Percentiles rank a stretch among this genome's conserved stretches.
These are phyloP conservation scores for Abramis brama DNA, from an alignment of 2,113 vertebrate species.

Conservation along the genomic window DNA sequence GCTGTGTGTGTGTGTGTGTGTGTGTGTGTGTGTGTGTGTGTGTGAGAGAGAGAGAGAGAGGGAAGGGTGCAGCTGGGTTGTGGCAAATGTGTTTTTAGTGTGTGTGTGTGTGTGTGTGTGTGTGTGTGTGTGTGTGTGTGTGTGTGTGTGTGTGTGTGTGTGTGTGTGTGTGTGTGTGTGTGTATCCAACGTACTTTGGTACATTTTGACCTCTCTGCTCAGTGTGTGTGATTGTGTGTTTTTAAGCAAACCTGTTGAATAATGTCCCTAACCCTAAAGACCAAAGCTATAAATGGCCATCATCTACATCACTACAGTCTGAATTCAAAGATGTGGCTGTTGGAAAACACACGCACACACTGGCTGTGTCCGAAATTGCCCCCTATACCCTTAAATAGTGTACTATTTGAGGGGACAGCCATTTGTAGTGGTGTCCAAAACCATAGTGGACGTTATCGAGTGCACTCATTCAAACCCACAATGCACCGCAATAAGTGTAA, in stretches of 20 bases:
- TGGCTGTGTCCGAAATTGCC: too few relatives aligned
- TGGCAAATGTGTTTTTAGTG: constrained; percentile 20
- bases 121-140: too few relatives aligned
- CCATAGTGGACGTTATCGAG: too few relatives aligned
- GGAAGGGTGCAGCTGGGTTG: constrained; percentile 35
- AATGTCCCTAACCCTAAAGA: constrained; percentile 4
- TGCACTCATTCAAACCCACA: too few relatives aligned
- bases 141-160: constrained; percentile 1
- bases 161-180: constrained; percentile 16
- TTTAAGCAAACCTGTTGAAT: constrained; percentile 35
- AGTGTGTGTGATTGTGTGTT: constrained; percentile 19
- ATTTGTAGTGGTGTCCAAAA: too few relatives aligned
- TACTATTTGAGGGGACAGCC: too few relatives aligned
- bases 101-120: constrained; percentile 6
- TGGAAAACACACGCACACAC: background rate
- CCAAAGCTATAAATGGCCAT: constrained; percentile 44
- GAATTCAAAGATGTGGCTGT: background rate
- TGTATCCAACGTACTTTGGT: background rate
- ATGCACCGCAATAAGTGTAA: too few relatives aligned
- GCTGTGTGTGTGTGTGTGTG: constrained; percentile 30
- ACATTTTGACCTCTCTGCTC: constrained; percentile 1
- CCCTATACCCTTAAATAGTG: too few relatives aligned
- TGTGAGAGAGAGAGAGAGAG: constrained; percentile 3
- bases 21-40: constrained; percentile 34
- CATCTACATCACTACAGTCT: constrained; percentile 17